phyloP scores from a whole-genome alignment of 2,113 vertebrate genomes.

The Atherinomorus stipes region DNA sequence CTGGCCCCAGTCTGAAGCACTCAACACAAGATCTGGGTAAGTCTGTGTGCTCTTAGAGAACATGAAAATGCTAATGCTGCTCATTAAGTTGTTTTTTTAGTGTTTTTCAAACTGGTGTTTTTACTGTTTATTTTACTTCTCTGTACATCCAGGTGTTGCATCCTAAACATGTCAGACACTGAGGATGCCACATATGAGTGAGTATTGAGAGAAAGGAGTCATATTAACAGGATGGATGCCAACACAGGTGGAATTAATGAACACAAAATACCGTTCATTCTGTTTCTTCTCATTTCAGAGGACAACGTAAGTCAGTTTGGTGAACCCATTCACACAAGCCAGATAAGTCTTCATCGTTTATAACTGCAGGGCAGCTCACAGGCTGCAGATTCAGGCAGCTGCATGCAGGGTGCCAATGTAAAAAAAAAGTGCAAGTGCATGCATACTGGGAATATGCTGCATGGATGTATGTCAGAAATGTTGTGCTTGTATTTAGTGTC shows the following conservation, averaged over 20 bases:
- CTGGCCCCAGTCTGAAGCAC: conserved; percentile 24
- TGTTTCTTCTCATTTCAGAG: conserved; percentile 78
- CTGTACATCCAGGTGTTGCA: conserved; percentile 51
- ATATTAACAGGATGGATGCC: background rate
- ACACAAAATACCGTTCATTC: background rate
- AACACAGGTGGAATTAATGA: background rate
- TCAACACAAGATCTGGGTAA: conserved; percentile 64
- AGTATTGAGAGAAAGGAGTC: conserved; percentile 73
- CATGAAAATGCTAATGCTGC: background rate
- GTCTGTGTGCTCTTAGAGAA: conserved; percentile 22
- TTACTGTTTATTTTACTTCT: background rate
- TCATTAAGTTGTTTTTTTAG: background rate
- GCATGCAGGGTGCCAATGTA: conserved; percentile 4
- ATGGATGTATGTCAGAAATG: conserved; percentile 17
- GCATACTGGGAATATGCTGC: conserved; percentile 8
- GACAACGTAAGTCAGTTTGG: conserved; percentile 86
- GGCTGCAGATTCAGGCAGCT: conserved; percentile 22
- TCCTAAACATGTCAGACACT: conserved; percentile 87
- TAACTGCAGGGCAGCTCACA: background rate
- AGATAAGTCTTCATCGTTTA: conserved; percentile 18
- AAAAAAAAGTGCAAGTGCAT: conserved; percentile 3
- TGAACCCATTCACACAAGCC: background rate
- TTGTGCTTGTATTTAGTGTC: background rate
- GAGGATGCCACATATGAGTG: conserved; percentile 88
- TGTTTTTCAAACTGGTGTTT: background rate